Base-by-base conservation (phyloP, 2,888 invertebrate species). In the Latrodectus hesperus region DNA sequence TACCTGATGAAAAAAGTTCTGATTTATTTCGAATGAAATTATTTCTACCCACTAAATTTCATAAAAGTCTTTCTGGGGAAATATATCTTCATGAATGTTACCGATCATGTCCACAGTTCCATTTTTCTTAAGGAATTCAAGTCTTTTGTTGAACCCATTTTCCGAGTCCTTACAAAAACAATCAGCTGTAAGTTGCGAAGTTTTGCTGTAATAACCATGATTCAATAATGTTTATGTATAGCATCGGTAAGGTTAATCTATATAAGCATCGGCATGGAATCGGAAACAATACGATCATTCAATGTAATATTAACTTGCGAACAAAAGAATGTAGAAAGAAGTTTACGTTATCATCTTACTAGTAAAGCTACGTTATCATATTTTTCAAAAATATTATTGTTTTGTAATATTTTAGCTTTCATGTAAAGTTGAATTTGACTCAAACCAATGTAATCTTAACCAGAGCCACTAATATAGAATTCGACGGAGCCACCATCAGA, bases 11-110 rank as follows among this genome's bases (percentile, higher is more conserved):
- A 22, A 80, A 88, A 67, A 89, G 88, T 22, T 80, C 77, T 0
- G 89, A 84, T 53, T 89, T 79, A 71, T 70, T 80, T 55, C 38
- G 17, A 22, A 75, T 67, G 2, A 89, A 22, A 67, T 81, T 88
- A 3, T 87, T 60, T 53, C 67, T 84, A 26, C 73, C 60, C 2
- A 84, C 70, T 16, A 88, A 64, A n/a, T 85, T 88, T 5, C 88
- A 49, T 11, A 88, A 12, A 1, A 74, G 14, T 77, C 80, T 77
- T 76, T 64, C 51, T 88, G 85, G 53, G 75, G 22, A 73, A 80
- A 82, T 26, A 89, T 67, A 67, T 89, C 88, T 12, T 17, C 8
- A 38, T 83, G 83, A 22, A 88, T 38, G n/a, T 9, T 9, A 2
- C 82, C 84, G 1, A 82, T 79, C 77, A 82, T 81, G n/a, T 88